Evolutionary conservation across 2,797 vertebrate genomes (phyloP).

Genomic region (Florisuga fusca): DNA sequence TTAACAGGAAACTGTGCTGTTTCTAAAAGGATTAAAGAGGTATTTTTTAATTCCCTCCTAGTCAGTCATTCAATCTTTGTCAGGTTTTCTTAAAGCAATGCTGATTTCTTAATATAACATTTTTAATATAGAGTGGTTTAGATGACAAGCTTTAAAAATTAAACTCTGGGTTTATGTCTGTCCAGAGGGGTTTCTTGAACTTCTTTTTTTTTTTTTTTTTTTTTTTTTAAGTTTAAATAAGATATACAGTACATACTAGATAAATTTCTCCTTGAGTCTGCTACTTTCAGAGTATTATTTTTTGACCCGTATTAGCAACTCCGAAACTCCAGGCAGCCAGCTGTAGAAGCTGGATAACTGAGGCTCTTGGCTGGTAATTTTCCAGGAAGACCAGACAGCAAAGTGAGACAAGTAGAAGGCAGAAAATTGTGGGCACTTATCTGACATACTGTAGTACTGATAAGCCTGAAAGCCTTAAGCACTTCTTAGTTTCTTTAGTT

Average conservation of each 20-base stretch:
- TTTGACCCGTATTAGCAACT: not conserved
- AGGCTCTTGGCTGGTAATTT: not conserved
- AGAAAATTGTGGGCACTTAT: not conserved
- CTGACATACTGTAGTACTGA: not conserved
- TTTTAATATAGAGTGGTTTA: not conserved
- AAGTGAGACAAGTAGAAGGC: not conserved
- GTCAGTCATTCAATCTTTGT: not conserved
- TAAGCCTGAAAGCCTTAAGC: not conserved
- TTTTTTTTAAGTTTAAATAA: not conserved
- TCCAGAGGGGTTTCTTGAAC: not conserved
- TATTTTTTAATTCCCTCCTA: not conserved
- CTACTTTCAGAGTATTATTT: not conserved
- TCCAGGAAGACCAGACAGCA: not conserved
- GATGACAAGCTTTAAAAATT: not conserved
- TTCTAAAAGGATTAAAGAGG: not conserved
- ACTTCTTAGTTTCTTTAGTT: not conserved
- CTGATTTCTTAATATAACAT: not conserved
- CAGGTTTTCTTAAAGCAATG: not conserved
- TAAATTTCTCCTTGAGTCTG: not conserved
- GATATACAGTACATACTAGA: not conserved
- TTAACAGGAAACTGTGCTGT: not conserved
- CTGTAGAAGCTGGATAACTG: not conserved
- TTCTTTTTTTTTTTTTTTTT: not conserved
- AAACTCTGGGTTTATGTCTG: not conserved
- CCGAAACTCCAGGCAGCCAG: not conserved